Conservation (phyloP, 2,113 vertebrate genomes). For the Oreochromis spilurus region DNA sequence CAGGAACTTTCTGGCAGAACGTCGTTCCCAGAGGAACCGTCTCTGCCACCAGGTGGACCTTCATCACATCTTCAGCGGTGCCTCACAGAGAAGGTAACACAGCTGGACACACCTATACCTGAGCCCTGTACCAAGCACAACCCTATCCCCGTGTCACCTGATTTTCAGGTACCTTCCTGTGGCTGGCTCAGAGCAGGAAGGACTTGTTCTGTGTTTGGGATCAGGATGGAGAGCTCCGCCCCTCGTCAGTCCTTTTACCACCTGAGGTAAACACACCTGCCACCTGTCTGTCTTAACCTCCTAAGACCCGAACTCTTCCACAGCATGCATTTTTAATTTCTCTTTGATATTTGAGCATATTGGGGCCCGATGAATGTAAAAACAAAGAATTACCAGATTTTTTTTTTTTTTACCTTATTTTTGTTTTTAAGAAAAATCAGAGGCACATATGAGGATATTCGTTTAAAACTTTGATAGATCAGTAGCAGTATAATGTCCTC, state of each 20-base stretch:
- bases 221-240: conserved; percentile 82
- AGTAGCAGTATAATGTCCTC: too few relatives aligned
- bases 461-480: too few relatives aligned
- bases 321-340: too few relatives aligned
- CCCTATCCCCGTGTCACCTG: not conserved
- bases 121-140: not conserved
- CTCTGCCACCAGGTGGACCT: conserved; percentile 90
- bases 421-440: too few relatives aligned
- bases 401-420: too few relatives aligned
- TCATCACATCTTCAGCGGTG: conserved; percentile 83
- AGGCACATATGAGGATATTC: too few relatives aligned
- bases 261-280: conserved; percentile 59
- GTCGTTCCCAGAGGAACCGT: conserved; percentile 91
- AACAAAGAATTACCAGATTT: too few relatives aligned
- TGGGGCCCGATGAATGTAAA: too few relatives aligned
- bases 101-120: not conserved
- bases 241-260: conserved; percentile 85
- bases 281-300: not conserved
- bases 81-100: conserved; percentile 72
- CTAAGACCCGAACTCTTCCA: too few relatives aligned
- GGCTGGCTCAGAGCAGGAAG: conserved; percentile 93
- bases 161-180: conserved; percentile 84
- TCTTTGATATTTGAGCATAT: too few relatives aligned
- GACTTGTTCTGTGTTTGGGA: conserved; percentile 90
- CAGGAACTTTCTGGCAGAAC: conserved; percentile 91